These are phyloP conservation scores for Poicephalus gulielmi DNA, from an alignment of 2,113 vertebrate genomes.

Conservation along the genomic window DNA sequence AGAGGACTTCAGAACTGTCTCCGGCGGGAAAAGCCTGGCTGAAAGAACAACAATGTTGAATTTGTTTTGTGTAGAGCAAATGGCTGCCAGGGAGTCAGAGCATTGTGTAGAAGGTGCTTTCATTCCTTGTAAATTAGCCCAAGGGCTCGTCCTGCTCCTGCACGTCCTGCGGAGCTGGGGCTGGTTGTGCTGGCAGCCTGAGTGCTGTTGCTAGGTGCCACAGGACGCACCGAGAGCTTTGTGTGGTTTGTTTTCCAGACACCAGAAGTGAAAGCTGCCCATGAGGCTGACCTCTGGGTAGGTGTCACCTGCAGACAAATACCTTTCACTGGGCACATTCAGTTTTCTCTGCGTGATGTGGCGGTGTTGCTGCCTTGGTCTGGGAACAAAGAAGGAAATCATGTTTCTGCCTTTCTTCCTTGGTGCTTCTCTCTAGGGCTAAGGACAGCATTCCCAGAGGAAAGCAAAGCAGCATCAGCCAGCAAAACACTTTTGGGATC, in stretches of 20 bases:
- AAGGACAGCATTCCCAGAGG: neutral
- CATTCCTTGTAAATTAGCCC: slow-evolving; percentile 62
- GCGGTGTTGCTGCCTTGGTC: neutral
- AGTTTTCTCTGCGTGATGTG: neutral
- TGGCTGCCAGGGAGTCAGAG: slow-evolving; percentile 55
- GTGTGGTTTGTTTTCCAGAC: slow-evolving; percentile 17
- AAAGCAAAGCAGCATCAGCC: neutral
- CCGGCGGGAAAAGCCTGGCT: slow-evolving; percentile 9
- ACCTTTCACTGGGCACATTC: neutral
- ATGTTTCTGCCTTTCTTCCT: neutral
- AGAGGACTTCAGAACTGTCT: neutral
- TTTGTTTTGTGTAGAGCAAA: slow-evolving; percentile 64
- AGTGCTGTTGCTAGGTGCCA: slow-evolving; percentile 49
- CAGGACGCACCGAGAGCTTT: neutral
- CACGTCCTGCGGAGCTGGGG: neutral
- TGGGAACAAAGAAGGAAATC: neutral
- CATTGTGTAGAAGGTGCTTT: slow-evolving; percentile 58
- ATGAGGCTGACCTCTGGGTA: neutral
- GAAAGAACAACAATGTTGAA: neutral
- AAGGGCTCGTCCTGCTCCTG: slow-evolving; percentile 29
- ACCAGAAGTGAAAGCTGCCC: neutral
- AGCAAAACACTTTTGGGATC: neutral
- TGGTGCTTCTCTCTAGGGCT: neutral
- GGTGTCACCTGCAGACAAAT: neutral
- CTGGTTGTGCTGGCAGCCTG: neutral